Percentiles rank a stretch among this genome's conserved stretches.
Evolutionary conservation across 2,797 vertebrate species (phyloP).

Genomic region (Ara ararauna): DNA sequence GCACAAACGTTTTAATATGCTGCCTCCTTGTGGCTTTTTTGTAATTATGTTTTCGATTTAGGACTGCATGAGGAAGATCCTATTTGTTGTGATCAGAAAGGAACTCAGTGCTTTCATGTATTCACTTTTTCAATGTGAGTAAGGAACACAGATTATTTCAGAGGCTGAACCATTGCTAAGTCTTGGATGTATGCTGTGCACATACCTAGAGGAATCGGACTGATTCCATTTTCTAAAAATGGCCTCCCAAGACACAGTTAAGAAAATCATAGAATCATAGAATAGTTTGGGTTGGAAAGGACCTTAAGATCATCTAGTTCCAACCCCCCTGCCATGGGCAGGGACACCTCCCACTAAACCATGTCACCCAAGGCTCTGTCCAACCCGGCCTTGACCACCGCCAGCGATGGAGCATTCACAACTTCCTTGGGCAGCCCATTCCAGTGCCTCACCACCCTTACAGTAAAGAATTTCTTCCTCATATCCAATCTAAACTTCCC

Average conservation of each 20-base stretch:
- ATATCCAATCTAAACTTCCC: too few relatives aligned
- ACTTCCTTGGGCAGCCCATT: too few relatives aligned
- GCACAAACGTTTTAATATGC: background rate
- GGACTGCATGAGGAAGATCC: background rate
- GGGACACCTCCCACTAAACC: too few relatives aligned
- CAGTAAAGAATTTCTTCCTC: too few relatives aligned
- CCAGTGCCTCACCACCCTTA: too few relatives aligned
- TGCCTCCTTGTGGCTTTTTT: slow-evolving; percentile 54
- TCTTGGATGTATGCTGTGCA: background rate
- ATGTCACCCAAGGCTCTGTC: too few relatives aligned
- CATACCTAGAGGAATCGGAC: background rate
- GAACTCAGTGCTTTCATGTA: background rate
- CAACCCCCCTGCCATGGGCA: too few relatives aligned
- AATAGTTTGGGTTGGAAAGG: too few relatives aligned
- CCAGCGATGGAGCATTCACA: too few relatives aligned
- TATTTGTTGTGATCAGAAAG: background rate
- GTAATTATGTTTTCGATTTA: background rate
- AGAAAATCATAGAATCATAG: background rate
- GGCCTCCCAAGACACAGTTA: background rate
- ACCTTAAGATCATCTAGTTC: too few relatives aligned
- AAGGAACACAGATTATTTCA: background rate
- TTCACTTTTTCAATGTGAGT: background rate
- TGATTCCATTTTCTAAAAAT: background rate
- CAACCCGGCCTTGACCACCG: too few relatives aligned
- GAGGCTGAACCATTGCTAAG: background rate